Evolutionary conservation across 2,113 vertebrate species (phyloP).

Genomic region (Cynoglossus semilaevis): DNA sequence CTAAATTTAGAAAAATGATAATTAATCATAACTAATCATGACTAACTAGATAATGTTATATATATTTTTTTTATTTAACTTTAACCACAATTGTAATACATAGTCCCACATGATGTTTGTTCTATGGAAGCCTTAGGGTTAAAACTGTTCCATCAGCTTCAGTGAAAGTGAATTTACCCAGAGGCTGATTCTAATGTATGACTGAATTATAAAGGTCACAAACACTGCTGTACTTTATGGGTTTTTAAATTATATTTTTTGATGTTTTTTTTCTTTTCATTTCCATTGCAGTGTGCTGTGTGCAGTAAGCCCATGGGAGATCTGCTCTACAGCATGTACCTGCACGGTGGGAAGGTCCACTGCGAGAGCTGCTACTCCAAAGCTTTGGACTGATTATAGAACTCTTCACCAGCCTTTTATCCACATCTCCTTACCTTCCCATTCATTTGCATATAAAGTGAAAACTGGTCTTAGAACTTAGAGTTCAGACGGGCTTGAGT

Average conservation of each 20-base stretch:
- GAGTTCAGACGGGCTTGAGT: slow-evolving; percentile 20
- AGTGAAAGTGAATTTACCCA: no score
- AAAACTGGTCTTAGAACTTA: slow-evolving; percentile 31
- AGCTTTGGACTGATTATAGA: slow-evolving; percentile 69
- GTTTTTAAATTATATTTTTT: slow-evolving; percentile 15
- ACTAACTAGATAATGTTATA: no score
- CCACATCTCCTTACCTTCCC: slow-evolving; percentile 15
- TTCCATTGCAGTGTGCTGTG: slow-evolving; percentile 77
- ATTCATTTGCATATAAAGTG: slow-evolving; percentile 45
- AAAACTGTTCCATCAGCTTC: no score
- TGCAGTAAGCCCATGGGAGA: slow-evolving; percentile 88
- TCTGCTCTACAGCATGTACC: slow-evolving; percentile 82
- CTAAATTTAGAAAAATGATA: no score
- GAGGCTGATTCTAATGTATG: no score
- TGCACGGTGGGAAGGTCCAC: slow-evolving; percentile 83
- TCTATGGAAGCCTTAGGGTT: no score
- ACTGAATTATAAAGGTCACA: no score
- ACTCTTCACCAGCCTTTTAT: slow-evolving; percentile 30
- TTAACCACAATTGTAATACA: no score
- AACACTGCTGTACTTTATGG: background rate
- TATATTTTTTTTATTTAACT: no score
- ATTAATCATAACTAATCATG: no score
- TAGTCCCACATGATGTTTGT: no score
- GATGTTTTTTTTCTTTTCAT: background rate
- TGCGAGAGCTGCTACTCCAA: slow-evolving; percentile 86